These are phyloP conservation scores for Eulemur macaco DNA, from an alignment of 2,113 vertebrate species.

Conservation along the genomic window DNA sequence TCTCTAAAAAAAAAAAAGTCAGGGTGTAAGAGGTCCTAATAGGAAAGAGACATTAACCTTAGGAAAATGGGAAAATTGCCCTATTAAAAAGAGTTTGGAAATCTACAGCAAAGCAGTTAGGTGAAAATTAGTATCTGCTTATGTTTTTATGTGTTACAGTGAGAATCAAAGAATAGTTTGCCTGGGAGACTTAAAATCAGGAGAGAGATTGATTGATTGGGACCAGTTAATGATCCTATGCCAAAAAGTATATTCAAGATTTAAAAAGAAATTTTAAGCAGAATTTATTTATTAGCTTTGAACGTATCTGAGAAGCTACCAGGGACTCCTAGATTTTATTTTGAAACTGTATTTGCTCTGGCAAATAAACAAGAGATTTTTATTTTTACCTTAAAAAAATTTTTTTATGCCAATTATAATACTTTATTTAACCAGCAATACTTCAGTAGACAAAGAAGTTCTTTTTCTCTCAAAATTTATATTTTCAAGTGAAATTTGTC, in stretches of 20 bases:
- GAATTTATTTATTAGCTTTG: background rate
- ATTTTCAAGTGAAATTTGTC: constrained; percentile 2
- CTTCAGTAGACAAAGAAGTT: background rate
- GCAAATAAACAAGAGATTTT: background rate
- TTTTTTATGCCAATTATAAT: background rate
- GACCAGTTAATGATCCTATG: background rate
- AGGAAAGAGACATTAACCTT: constrained; percentile 6
- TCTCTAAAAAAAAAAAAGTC: too few relatives aligned
- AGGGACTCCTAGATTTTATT: background rate
- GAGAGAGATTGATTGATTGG: background rate
- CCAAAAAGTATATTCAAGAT: constrained; percentile 28
- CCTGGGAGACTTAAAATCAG: background rate
- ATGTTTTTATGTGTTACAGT: background rate
- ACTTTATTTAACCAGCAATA: background rate
- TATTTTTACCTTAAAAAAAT: background rate
- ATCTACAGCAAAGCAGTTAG: background rate
- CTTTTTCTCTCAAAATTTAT: background rate
- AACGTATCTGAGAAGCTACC: background rate
- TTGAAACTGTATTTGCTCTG: background rate
- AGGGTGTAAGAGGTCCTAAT: background rate
- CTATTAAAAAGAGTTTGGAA: background rate
- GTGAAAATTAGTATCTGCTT: background rate
- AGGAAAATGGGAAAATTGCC: background rate
- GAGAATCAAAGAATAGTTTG: background rate
- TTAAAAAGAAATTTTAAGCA: constrained; percentile 10